Percentiles rank a stretch among this genome's conserved stretches.
Conservation (phyloP, 1,140 invertebrate species). For the Lerema accius region DNA sequence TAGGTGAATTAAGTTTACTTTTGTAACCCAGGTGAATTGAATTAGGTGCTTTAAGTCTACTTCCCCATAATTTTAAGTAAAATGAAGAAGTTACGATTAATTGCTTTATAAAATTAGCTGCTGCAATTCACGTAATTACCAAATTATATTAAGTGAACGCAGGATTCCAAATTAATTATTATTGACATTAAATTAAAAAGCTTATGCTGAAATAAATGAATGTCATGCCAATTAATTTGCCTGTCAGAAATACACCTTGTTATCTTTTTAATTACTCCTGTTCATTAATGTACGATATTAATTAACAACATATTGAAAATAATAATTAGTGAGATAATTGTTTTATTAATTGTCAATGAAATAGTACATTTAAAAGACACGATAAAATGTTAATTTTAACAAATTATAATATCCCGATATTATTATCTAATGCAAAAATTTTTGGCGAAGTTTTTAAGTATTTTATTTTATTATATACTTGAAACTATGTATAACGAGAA, state of each 20-base stretch:
- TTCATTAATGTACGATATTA: conserved; percentile 9
- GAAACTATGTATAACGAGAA: too few relatives aligned
- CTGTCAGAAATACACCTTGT: background rate
- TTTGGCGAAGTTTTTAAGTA: too few relatives aligned
- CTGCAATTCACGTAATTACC: too few relatives aligned
- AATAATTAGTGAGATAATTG: conserved; percentile 1
- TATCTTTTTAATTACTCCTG: background rate
- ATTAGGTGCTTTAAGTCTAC: too few relatives aligned
- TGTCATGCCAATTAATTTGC: conserved; percentile 8
- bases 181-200: conserved; percentile 5
- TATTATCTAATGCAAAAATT: too few relatives aligned
- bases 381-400: background rate
- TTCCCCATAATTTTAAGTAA: too few relatives aligned
- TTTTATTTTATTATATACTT: too few relatives aligned
- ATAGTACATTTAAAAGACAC: background rate
- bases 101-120: too few relatives aligned
- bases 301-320: background rate
- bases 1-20: too few relatives aligned
- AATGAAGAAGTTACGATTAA: too few relatives aligned
- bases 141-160: too few relatives aligned
- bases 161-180: background rate
- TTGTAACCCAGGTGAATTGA: too few relatives aligned
- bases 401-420: background rate
- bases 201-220: background rate
- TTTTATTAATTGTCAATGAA: background rate